Conservation (phyloP, 2,888 invertebrate genomes). For the Oscheius sp. region DNA sequence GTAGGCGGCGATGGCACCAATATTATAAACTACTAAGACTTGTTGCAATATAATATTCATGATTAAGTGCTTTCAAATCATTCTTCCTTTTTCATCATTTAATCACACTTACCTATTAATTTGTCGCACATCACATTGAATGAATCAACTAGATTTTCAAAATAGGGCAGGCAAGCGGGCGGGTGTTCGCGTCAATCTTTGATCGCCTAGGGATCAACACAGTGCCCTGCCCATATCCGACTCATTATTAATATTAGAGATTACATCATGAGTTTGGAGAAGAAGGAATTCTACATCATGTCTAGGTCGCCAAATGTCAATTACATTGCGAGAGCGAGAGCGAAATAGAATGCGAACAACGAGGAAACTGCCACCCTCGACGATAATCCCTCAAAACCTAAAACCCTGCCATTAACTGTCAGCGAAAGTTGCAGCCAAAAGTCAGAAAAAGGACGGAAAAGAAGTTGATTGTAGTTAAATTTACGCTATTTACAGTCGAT, state of each 20-base stretch:
- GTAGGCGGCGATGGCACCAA: conserved; percentile 26
- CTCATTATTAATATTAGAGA: background rate
- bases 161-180: conserved; percentile 26
- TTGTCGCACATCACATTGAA: conserved; percentile 10
- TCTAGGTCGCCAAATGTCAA: background rate
- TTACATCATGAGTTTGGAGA: conserved; percentile 4
- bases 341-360: too few relatives aligned
- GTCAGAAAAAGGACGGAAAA: too few relatives aligned
- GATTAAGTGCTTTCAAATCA: background rate
- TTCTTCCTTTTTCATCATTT: background rate
- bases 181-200: conserved; percentile 13
- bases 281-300: background rate
- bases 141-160: conserved; percentile 33
- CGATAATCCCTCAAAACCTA: too few relatives aligned
- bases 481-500: too few relatives aligned
- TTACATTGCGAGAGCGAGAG: background rate
- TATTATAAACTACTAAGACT: conserved; percentile 20
- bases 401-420: too few relatives aligned
- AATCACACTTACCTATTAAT: conserved; percentile 3
- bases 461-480: too few relatives aligned
- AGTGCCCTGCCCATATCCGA: background rate
- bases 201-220: conserved; percentile 27
- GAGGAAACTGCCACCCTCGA: too few relatives aligned
- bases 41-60: conserved; percentile 12
- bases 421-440: too few relatives aligned